phyloP scores from a whole-genome alignment of 2,113 vertebrate genomes.

The Hippoglossus stenolepis region DNA sequence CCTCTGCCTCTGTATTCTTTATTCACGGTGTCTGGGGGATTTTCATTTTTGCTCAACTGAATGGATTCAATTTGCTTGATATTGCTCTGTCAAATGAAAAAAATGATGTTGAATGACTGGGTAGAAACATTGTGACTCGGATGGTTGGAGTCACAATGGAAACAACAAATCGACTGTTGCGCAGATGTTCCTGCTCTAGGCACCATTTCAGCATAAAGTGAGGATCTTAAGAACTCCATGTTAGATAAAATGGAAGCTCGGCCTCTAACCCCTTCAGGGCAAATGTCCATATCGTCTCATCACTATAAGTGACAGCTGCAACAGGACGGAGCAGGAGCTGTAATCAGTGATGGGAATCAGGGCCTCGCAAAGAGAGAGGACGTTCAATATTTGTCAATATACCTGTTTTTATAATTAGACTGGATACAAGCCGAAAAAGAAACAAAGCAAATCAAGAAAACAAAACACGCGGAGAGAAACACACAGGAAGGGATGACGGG shows the following conservation, averaged over 20 bases:
- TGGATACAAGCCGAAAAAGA: slow-evolving; percentile 6
- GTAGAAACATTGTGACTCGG: neutral
- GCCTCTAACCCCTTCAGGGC: slow-evolving; percentile 2
- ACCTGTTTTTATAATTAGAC: neutral
- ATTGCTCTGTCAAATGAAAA: slow-evolving; percentile 43
- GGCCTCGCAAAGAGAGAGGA: neutral
- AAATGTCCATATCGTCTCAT: neutral
- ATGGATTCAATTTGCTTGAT: slow-evolving; percentile 40
- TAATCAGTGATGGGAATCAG: neutral
- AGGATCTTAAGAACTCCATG: slow-evolving; percentile 8
- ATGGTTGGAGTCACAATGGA: slow-evolving; percentile 23
- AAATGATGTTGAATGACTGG: slow-evolving; percentile 36
- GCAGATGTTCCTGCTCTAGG: slow-evolving; percentile 30
- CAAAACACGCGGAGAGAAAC: neutral
- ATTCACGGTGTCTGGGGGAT: slow-evolving; percentile 2
- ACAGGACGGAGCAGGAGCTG: slow-evolving; percentile 1
- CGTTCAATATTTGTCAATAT: slow-evolving; percentile 16
- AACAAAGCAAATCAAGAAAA: slow-evolving; percentile 33
- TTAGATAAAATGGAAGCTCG: slow-evolving; percentile 13
- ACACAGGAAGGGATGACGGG: slow-evolving; percentile 17
- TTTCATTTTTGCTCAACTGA: slow-evolving; percentile 47
- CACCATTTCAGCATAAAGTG: slow-evolving; percentile 21
- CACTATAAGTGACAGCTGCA: slow-evolving; percentile 15
- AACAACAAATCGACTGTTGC: slow-evolving; percentile 29
- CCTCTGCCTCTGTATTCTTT: slow-evolving; percentile 10